Conservation (phyloP, 2,888 invertebrate genomes). For the Nomada goodeniana region DNA sequence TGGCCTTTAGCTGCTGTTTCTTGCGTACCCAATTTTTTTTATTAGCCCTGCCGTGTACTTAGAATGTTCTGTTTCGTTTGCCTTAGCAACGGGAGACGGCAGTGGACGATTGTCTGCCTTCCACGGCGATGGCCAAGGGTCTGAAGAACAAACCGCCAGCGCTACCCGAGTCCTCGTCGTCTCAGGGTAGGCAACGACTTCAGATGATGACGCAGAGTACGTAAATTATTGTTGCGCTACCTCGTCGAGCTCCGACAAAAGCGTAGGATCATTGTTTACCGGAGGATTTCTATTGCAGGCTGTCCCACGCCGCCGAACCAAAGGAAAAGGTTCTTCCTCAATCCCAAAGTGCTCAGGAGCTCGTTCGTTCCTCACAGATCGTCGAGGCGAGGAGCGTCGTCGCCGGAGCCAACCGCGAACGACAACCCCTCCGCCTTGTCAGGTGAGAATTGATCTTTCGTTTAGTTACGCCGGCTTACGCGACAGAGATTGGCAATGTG, state of each 20-base stretch:
- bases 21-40: too few relatives aligned
- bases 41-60: neutral
- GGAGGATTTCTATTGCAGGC: conserved; percentile 71
- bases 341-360: conserved; percentile 91
- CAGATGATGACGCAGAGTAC: conserved; percentile 88
- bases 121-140: conserved; percentile 74
- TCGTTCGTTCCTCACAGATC: conserved; percentile 87
- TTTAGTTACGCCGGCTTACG: neutral
- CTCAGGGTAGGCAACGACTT: conserved; percentile 79
- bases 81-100: conserved; percentile 52
- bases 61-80: neutral
- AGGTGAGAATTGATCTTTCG: conserved; percentile 85
- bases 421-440: conserved; percentile 89
- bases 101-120: conserved; percentile 63
- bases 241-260: neutral
- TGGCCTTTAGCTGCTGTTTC: neutral
- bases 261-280: neutral
- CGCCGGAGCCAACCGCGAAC: conserved; percentile 83
- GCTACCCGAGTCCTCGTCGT: conserved; percentile 74
- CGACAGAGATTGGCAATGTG: neutral
- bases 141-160: conserved; percentile 78
- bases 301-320: conserved; percentile 93
- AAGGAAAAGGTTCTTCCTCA: conserved; percentile 92
- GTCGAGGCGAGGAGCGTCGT: conserved; percentile 75
- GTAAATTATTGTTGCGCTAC: conserved; percentile 58